Conservation (phyloP, 2,888 invertebrate genomes). For the Drosophila trichaetosa region DNA sequence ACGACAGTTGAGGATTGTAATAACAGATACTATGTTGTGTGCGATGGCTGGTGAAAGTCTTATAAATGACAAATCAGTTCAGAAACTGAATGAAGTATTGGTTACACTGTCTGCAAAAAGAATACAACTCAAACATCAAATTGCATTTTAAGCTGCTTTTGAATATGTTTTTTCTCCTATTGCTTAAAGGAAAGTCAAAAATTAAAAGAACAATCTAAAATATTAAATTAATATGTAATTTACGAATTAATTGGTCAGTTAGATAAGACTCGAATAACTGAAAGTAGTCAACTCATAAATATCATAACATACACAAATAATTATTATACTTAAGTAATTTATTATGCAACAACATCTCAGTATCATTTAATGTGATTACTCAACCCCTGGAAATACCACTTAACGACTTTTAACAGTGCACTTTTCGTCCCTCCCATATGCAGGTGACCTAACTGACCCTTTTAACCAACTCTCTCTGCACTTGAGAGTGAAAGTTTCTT, state of each 20-base stretch:
- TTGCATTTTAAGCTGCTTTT: neutral
- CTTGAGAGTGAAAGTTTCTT: slow-evolving; percentile 66
- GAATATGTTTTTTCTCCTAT: neutral
- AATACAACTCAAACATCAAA: neutral
- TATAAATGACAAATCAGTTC: slow-evolving; percentile 11
- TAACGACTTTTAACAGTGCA: slow-evolving; percentile 10
- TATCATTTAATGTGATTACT: slow-evolving; percentile 23
- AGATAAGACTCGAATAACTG: too few species aligned
- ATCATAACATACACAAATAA: neutral
- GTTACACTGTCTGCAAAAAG: neutral
- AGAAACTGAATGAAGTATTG: neutral
- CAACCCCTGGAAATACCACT: slow-evolving; percentile 11
- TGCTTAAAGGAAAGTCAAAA: neutral
- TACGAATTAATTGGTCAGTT: too few species aligned
- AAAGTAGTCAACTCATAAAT: too few species aligned
- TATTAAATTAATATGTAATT: neutral
- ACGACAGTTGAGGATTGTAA: slow-evolving; percentile 49
- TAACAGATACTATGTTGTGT: slow-evolving; percentile 14
- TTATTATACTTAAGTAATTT: neutral
- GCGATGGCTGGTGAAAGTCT: slow-evolving; percentile 11
- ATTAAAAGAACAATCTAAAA: neutral
- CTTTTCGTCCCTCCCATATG: slow-evolving; percentile 31
- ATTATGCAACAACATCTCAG: neutral
- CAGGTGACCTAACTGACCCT: slow-evolving; percentile 64
- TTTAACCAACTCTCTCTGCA: slow-evolving; percentile 43